Evolutionary conservation across 2,888 invertebrate species (phyloP), one percentile per base, ranked within the genome.

Genomic region (Eristalis tenax): DNA sequence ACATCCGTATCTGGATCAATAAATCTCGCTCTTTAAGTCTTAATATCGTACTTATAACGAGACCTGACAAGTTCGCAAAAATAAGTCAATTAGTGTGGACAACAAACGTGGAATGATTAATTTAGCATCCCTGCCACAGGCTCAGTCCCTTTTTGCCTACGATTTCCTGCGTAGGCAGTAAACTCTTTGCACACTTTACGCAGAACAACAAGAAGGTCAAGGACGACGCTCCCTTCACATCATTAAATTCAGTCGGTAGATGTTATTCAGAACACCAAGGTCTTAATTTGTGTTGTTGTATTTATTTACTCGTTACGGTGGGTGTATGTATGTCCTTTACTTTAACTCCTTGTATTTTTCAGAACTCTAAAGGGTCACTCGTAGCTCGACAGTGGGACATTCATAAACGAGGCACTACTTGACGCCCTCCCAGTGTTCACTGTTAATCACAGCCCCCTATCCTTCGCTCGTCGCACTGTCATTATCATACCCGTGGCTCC

Each of bases 401-500:
- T 28, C 50, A 64, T 6, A 26, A 23, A 74, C 57, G 23, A 23
- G 22, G n/a, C 28, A 56, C 56, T 69, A 69, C 56, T 69, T 69
- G 57, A 23, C 57, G 57, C 57, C 22, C 57, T 64, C 64, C 10
- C 32, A 64, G 23, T 35, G 22, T 11, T 64, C 50, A 35, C 32
- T 23, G 64, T 43, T 43, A 43, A 43, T 43, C 43, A 43, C 26
- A 23, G 56, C 38, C 56, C 38, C 26, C 64, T 50, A 64, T 56
- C 35, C 11, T 35, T 38, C 56, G 26, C 56, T 26, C 64, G 35
- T 74, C 63, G 56, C 50, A 38, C 57, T 64, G 56, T 75, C 74
- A 65, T 65, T 75, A 75, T 65, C 57, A 75, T 38, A 75, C 22
- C 56, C 26, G 35, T 65, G 40, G 74, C 56, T 65, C 64, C 23